Evolutionary conservation across 2,888 invertebrate species (phyloP).

Genomic region (Thymelicus acteon): DNA sequence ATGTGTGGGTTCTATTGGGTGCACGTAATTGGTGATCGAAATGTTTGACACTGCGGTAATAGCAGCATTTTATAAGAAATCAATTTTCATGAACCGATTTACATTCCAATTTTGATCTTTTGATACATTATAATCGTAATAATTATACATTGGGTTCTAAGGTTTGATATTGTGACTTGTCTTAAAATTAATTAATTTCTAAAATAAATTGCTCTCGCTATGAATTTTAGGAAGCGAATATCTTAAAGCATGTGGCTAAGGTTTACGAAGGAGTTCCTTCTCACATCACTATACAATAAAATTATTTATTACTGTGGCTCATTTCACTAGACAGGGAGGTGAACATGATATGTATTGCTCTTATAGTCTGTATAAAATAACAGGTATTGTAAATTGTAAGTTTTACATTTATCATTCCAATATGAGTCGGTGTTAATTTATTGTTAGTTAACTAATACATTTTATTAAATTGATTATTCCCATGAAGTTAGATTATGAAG

Average conservation of each 20-base stretch:
- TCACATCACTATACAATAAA: neutral
- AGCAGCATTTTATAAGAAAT: conserved; percentile 15
- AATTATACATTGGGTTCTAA: conserved; percentile 61
- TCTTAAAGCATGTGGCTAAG: conserved; percentile 45
- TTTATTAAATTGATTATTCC: neutral
- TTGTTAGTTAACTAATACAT: neutral
- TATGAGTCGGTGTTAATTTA: neutral
- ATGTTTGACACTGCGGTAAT: conserved; percentile 14
- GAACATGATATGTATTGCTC: neutral
- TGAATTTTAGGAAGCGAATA: conserved; percentile 59
- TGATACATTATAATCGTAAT: conserved; percentile 55
- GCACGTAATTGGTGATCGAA: conserved; percentile 9
- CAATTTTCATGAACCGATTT: conserved; percentile 54
- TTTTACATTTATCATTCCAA: conserved; percentile 1
- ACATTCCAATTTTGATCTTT: conserved; percentile 58
- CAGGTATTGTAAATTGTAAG: neutral
- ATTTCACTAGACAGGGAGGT: conserved; percentile 6
- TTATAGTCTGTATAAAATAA: neutral
- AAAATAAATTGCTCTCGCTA: conserved; percentile 59
- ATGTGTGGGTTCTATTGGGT: neutral
- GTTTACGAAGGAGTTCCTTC: conserved; percentile 36
- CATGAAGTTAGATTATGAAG: neutral
- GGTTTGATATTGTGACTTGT: conserved; percentile 74
- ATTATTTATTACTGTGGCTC: neutral
- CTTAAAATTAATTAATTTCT: conserved; percentile 61